Base-by-base conservation (phyloP, 2,888 invertebrate species). In the Bedellia somnulentella region DNA sequence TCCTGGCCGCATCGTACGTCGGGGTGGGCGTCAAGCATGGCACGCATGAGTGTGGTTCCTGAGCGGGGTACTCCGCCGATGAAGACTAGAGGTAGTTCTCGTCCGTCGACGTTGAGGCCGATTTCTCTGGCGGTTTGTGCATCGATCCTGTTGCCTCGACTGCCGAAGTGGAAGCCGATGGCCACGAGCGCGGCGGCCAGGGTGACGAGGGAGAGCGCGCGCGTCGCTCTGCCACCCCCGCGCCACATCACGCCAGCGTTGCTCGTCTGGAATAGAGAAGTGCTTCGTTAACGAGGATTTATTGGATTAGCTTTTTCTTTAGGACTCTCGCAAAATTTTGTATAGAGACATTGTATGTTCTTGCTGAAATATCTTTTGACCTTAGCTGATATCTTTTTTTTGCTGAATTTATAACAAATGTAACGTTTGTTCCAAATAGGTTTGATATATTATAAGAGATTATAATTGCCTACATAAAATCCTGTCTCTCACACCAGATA, bases 61-160 rank as follows among this genome's bases (percentile, higher is more conserved):
- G 95, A 96, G 46, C 97, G 84, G 33, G 98, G 98, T 55, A 98
- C 94, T 38, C 98, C 98, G 35, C 97, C 97, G 60, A 98, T 93
- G 78, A 96, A 96, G 61, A 95, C 92, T 45, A 96, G 80, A 46
- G 95, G 95, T 87, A 93, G 90, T 45, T 88, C 83, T 47, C 93
- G 81, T 57, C 92, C 89, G 67, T 90, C 38, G 33, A 49, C 45
- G 10, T 37, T 37, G 33, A 32, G 34, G 17, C 37, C 40, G n/a
- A 27, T 27, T 6, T 18, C 31, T 29, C 38, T 34, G 21, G 15
- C 29, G 38, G 5, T 26, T 24, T 10, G 23, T n/a, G 13, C 21
- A 4, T 15, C 29, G 25, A 8, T 30, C 23, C 17, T 15, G 24
- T 22, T 25, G 33, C 29, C 31, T 15, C 24, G 21, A 16, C 13